Percentiles rank a stretch among this genome's conserved stretches.
Evolutionary conservation across 2,113 vertebrate species (phyloP).

Genomic region (Varanus salvator): DNA sequence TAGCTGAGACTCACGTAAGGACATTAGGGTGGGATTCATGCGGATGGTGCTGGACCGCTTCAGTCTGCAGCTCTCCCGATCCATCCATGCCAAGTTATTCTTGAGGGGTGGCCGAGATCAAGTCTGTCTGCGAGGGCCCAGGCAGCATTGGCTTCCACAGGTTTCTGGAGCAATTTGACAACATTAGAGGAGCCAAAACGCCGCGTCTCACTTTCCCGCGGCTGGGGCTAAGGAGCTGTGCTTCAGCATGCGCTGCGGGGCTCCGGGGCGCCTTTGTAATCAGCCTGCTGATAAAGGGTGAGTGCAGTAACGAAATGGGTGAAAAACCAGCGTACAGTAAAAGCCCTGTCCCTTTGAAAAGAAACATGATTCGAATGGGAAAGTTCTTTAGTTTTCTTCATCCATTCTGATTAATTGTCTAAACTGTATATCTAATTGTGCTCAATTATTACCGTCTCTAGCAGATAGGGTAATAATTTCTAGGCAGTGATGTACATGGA

Average conservation of each 20-base stretch:
- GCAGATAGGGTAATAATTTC: conserved; percentile 68
- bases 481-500: conserved; percentile 69
- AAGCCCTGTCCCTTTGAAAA: background rate
- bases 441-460: conserved; percentile 65
- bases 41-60: background rate
- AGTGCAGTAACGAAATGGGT: background rate
- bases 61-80: background rate
- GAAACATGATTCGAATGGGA: background rate
- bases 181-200: background rate
- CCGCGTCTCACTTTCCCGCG: background rate
- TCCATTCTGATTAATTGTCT: conserved; percentile 66
- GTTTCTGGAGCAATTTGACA: background rate
- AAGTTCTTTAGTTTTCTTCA: conserved; percentile 56
- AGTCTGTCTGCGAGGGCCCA: background rate
- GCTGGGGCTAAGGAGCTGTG: background rate
- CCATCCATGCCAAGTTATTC: rapidly evolving
- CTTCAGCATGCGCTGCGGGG: conserved; percentile 19
- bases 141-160: background rate
- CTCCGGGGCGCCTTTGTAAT: conserved; percentile 26
- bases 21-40: rapidly evolving
- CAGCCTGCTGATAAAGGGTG: background rate
- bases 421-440: conserved; percentile 69
- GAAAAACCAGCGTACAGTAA: rapidly evolving
- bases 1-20: background rate
- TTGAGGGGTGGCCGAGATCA: rapidly evolving